Percentiles rank a stretch among this genome's conserved stretches.
These are phyloP conservation scores for Thaleichthys pacificus DNA, from an alignment of 2,797 vertebrate species.

Conservation along the genomic window DNA sequence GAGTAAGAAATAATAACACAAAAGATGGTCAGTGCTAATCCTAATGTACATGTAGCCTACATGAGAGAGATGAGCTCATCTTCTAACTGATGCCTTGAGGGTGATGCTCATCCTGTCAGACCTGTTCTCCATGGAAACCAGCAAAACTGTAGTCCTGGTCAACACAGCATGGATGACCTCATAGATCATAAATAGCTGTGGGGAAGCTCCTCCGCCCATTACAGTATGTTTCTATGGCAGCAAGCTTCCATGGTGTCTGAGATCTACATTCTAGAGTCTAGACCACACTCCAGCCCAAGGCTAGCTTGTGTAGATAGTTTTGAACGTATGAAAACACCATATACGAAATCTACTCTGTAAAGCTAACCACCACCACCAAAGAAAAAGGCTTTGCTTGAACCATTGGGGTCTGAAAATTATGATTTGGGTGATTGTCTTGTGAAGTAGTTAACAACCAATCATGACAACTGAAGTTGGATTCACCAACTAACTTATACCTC, in stretches of 20 bases:
- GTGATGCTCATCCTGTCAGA: neutral
- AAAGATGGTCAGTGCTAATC: neutral
- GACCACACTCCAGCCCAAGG: neutral
- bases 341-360: neutral
- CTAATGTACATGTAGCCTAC: neutral
- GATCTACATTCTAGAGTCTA: too few species aligned
- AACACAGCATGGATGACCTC: neutral
- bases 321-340: neutral
- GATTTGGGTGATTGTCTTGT: slow-evolving; percentile 43
- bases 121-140: neutral
- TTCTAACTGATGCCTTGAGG: too few species aligned
- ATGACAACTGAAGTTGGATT: neutral
- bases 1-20: neutral
- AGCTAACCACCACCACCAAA: neutral
- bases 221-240: neutral
- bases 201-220: neutral
- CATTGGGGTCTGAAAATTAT: slow-evolving; percentile 45
- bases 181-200: neutral
- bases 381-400: neutral
- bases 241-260: neutral
- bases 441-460: slow-evolving; percentile 33
- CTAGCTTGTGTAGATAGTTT: neutral
- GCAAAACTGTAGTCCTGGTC: neutral
- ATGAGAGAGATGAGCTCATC: too few species aligned
- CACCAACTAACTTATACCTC: too few species aligned